These are phyloP conservation scores for Galbula dea DNA, from an alignment of 2,113 vertebrate genomes.

Conservation along the genomic window DNA sequence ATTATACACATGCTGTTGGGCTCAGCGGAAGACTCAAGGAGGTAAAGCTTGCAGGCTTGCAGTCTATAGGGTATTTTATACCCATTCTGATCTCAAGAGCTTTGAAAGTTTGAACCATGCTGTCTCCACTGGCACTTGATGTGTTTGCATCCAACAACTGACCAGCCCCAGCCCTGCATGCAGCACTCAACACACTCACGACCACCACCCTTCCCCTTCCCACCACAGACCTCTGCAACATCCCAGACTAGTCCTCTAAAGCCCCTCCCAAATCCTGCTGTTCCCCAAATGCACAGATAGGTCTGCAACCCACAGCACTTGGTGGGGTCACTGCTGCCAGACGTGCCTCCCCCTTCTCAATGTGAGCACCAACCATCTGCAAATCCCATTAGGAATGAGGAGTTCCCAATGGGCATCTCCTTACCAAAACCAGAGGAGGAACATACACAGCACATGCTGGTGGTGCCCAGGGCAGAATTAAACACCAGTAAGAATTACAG, in stretches of 20 bases:
- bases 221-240: background rate
- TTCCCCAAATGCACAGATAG: background rate
- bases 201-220: background rate
- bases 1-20: constrained; percentile 40
- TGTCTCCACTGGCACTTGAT: background rate
- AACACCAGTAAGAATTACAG: background rate
- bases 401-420: background rate
- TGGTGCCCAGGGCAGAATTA: background rate
- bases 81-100: background rate
- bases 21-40: constrained; percentile 28
- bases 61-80: background rate
- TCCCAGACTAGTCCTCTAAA: background rate
- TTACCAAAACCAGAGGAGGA: background rate
- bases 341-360: background rate
- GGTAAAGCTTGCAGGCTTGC: background rate
- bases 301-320: background rate
- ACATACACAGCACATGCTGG: background rate
- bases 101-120: background rate
- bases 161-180: rapidly evolving
- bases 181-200: rapidly evolving
- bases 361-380: background rate
- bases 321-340: background rate
- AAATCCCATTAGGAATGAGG: background rate
- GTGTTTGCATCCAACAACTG: background rate
- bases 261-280: background rate